A percentile compares a stretch with the other conserved stretches of the same genome.
Conservation (phyloP, 2,888 invertebrate genomes). For the Nomada hirtipes region DNA sequence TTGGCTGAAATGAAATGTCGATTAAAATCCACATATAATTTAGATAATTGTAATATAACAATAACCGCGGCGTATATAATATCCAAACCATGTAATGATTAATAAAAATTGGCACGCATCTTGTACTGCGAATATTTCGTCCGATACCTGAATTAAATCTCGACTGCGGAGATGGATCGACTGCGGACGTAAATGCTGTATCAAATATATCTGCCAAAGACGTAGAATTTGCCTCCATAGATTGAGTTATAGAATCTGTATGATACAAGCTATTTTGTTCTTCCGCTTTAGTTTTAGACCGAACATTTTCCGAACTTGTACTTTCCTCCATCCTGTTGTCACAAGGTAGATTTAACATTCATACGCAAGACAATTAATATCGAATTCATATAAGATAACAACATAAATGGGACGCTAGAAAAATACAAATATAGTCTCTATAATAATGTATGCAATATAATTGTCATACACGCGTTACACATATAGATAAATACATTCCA, state of each 20-base stretch:
- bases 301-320: conserved; percentile 77
- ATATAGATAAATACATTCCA: conserved; percentile 3
- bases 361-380: neutral
- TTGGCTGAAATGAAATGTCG: conserved; percentile 82
- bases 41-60: neutral
- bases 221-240: conserved; percentile 81
- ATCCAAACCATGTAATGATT: neutral
- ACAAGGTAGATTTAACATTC: conserved; percentile 19
- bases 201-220: conserved; percentile 88
- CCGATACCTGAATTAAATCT: conserved; percentile 80
- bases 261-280: conserved; percentile 76
- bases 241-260: conserved; percentile 75
- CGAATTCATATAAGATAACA: neutral
- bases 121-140: neutral
- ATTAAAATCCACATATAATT: neutral
- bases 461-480: neutral
- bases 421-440: neutral
- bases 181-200: conserved; percentile 87
- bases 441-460: neutral
- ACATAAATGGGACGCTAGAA: neutral
- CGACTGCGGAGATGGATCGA: conserved; percentile 83
- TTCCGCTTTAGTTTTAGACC: conserved; percentile 79
- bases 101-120: neutral
- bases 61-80: neutral
- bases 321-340: conserved; percentile 79